Conservation (phyloP, 1,140 invertebrate species). For the Monochamus saltuarius region DNA sequence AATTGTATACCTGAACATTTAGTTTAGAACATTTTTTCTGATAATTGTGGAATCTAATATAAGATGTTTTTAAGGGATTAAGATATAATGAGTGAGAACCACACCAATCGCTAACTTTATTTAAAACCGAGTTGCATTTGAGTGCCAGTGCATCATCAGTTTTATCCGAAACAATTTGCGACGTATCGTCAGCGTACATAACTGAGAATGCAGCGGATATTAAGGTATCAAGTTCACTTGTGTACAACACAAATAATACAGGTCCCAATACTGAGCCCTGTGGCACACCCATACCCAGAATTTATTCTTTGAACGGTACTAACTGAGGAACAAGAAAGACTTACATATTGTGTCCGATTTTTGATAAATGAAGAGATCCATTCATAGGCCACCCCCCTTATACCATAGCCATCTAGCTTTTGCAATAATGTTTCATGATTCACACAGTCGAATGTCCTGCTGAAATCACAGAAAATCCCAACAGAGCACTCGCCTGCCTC, state of each 20-base stretch:
- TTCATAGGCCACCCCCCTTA: neutral
- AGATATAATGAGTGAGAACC: no score
- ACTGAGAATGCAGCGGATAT: neutral
- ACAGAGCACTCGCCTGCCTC: conserved; percentile 1
- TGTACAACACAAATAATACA: conserved; percentile 17
- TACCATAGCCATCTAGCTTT: neutral
- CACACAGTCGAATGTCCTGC: conserved; percentile 6
- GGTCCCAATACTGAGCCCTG: conserved; percentile 18
- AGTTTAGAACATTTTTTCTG: no score
- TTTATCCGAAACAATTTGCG: no score
- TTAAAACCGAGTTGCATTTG: no score
- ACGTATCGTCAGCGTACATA: no score
- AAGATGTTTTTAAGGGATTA: no score
- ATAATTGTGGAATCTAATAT: no score
- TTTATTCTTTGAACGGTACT: neutral
- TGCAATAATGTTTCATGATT: neutral
- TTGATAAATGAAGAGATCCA: neutral
- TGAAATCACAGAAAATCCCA: conserved; percentile 10
- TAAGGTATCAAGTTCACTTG: conserved; percentile 2
- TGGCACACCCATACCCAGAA: conserved; percentile 13
- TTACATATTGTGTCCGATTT: neutral
- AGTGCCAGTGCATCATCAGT: no score
- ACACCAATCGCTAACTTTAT: no score
- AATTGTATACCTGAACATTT: no score
- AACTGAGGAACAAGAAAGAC: neutral